Evolutionary conservation across 2,888 invertebrate species (phyloP), one percentile per base, ranked within the genome.

Genomic region (Harpagoxenus sublaevis): DNA sequence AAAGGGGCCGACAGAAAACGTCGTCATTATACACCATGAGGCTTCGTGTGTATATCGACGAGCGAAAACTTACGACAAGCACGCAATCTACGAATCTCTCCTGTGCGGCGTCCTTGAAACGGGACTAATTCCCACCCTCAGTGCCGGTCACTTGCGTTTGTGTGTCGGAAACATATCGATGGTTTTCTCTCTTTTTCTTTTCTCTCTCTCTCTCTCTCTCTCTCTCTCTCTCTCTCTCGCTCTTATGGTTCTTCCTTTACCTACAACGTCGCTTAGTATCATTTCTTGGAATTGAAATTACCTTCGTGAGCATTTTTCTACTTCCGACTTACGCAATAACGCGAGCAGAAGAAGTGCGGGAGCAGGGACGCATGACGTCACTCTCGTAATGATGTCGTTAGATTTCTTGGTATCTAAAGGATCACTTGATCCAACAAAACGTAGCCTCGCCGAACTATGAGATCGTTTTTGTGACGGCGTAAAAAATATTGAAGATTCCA

Each of bases 11-110:
- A 93, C 93, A 89, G 91, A 93, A 92, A 92, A 90, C 91, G 91
- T 93, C 92, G 93, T 93, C 92, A 94, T 94, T 94, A 94, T 92
- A 92, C 90, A 88, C 88, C 91, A 91, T 84, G 82, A 89, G 91
- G 90, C 85, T 88, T 84, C 84, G 75, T 87, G 88, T 86, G 66
- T 86, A 86, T 88, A 89, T 89, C 91, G 90, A 88, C 89, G 87
- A 89, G 90, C 91, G 92, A 93, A 92, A 93, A 93, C 89, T 92
- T 91, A 88, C 86, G 85, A 62, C 82, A 89, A 91, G 90, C 94
- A 94, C 94, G 94, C 94, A 93, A 93, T 92, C 90, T 87, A 78
- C 87, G 88, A 91, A 88, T 91, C 91, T 92, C 91, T 93, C 88
- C 86, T 78, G 81, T 77, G n/a, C n/a, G 65, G 63, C 70, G 92